phyloP scores from a whole-genome alignment of 1,140 invertebrate genomes.

The Goniozus legneri region DNA sequence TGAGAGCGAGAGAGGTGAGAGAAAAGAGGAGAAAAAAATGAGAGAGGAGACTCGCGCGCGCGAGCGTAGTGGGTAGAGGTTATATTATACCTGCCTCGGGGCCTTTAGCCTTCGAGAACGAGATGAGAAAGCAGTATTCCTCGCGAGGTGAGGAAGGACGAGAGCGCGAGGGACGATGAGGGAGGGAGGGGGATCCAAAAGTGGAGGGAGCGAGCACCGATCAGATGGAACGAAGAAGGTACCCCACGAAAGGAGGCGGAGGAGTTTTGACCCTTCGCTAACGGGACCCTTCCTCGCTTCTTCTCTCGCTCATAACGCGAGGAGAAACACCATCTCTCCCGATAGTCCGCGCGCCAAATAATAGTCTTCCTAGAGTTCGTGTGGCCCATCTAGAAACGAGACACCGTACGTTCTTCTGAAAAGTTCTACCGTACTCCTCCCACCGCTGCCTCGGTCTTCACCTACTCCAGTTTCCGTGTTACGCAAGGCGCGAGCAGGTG shows the following conservation, averaged over 20 bases:
- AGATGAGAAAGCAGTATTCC: conserved; percentile 35
- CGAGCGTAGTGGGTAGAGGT: conserved; percentile 23
- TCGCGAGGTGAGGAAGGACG: conserved; percentile 3
- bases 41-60: too few relatives aligned
- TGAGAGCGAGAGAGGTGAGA: conserved; percentile 6
- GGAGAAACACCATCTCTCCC: too few relatives aligned
- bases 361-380: conserved; percentile 33
- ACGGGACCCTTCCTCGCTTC: conserved; percentile 51
- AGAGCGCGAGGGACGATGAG: conserved; percentile 13
- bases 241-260: conserved; percentile 31
- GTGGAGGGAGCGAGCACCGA: too few relatives aligned
- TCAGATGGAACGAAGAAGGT: conserved; percentile 28
- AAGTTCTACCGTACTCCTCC: not conserved
- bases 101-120: conserved; percentile 37
- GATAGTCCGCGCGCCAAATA: conserved; percentile 34
- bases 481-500: conserved; percentile 23
- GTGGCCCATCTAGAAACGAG: conserved; percentile 31
- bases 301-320: conserved; percentile 44
- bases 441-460: not conserved
- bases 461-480: conserved; percentile 19
- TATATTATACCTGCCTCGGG: conserved; percentile 46
- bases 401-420: conserved; percentile 19
- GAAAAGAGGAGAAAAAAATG: conserved; percentile 13
- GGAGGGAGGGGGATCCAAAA: conserved; percentile 18
- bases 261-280: conserved; percentile 49